Evolutionary conservation across 2,797 vertebrate species (phyloP).

Genomic region (Argyrosomus regius): DNA sequence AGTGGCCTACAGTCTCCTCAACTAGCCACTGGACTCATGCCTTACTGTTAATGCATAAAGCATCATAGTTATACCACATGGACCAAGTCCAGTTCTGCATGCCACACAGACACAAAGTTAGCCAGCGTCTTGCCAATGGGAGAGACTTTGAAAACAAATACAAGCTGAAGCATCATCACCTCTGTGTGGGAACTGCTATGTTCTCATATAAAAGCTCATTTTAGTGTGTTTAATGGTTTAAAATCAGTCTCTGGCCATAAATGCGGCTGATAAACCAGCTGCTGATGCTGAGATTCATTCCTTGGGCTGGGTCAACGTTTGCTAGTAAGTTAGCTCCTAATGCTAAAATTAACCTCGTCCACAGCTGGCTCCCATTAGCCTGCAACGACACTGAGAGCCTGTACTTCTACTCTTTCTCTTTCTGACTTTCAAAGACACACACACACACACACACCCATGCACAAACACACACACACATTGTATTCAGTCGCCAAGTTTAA

Average conservation of each 20-base stretch:
- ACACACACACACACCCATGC: conserved; percentile 30
- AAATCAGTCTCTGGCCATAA: neutral
- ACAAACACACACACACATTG: conserved; percentile 37
- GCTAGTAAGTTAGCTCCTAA: conserved; percentile 70
- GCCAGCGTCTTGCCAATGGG: neutral
- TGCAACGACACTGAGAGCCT: conserved; percentile 79
- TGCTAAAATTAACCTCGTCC: conserved; percentile 83
- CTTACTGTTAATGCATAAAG: neutral
- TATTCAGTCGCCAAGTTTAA: conserved; percentile 69
- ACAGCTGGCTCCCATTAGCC: conserved; percentile 87
- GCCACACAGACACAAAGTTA: neutral
- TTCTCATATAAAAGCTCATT: neutral
- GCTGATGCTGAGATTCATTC: conserved; percentile 26
- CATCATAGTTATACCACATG: neutral
- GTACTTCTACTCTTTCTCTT: conserved; percentile 64
- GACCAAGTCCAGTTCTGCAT: neutral
- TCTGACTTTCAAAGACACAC: conserved; percentile 17
- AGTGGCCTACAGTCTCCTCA: conserved; percentile 1
- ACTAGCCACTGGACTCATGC: neutral
- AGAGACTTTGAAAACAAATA: neutral
- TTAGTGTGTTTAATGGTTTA: neutral
- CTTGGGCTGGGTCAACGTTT: conserved; percentile 66
- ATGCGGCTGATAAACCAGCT: conserved; percentile 18
- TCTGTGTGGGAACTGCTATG: neutral
- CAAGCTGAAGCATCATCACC: too few species aligned